phyloP scores from a whole-genome alignment of 2,113 vertebrate genomes.

The Gymnobelideus leadbeateri region DNA sequence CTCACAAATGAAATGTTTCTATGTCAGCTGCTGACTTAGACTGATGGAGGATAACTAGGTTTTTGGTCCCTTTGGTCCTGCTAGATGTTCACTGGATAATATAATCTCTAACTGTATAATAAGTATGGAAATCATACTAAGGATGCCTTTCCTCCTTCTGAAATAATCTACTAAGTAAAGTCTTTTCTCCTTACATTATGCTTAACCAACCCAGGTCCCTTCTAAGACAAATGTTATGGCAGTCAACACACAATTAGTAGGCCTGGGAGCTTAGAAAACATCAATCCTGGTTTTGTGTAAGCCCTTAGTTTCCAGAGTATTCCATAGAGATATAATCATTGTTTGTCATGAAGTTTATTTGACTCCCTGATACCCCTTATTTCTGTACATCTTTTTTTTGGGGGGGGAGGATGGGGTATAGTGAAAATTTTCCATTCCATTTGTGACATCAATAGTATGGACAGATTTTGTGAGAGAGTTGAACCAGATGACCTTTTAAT shows the following conservation, averaged over 20 bases:
- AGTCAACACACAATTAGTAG: conserved; percentile 52
- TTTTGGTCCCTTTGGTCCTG: not conserved
- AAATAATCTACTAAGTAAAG: conserved; percentile 61
- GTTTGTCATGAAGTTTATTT: conserved; percentile 24
- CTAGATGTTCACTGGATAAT: not conserved
- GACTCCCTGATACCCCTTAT: not conserved
- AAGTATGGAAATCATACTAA: conserved; percentile 25
- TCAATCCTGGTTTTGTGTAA: conserved; percentile 55
- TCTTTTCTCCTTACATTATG: conserved; percentile 36
- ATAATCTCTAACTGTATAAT: not conserved
- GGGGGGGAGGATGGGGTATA: no score
- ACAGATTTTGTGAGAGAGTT: no score
- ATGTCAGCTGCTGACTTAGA: no score
- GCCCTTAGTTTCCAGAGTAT: conserved; percentile 52
- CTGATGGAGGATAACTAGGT: no score
- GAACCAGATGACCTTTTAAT: no score
- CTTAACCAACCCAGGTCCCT: conserved; percentile 49
- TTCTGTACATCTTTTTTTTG: conserved; percentile 25
- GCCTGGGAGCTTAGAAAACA: conserved; percentile 46
- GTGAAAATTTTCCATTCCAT: not conserved
- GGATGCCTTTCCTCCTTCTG: conserved; percentile 13
- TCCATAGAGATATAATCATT: conserved; percentile 51
- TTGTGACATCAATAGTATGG: not conserved
- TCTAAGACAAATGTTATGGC: conserved; percentile 53
- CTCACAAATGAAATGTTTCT: no score